These are phyloP conservation scores for Eumeta japonica DNA, from an alignment of 1,140 invertebrate species.

Conservation along the genomic window DNA sequence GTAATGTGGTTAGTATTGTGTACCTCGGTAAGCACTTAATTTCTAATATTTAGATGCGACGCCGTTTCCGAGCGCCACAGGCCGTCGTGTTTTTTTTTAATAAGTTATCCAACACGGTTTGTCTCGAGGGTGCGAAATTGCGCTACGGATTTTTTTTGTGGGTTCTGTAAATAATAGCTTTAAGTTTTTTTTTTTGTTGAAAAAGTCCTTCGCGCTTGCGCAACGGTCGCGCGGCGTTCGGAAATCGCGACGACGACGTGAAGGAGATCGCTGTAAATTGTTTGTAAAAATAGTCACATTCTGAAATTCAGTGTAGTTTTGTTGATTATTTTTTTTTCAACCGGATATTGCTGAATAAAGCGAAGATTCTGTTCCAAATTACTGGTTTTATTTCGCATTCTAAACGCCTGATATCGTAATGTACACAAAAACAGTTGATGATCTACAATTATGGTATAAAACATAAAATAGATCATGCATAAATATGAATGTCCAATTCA, in stretches of 20 bases:
- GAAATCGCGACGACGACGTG: constrained; percentile 19
- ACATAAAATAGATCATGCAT: background rate
- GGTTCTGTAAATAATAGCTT: constrained; percentile 48
- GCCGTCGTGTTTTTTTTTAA: constrained; percentile 23
- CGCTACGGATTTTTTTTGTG: constrained; percentile 26
- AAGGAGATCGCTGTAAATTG: constrained; percentile 50
- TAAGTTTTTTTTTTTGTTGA: constrained; percentile 22
- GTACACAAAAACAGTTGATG: too few species aligned
- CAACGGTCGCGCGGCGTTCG: constrained; percentile 19
- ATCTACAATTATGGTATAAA: too few species aligned
- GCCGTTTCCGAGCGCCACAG: constrained; percentile 19
- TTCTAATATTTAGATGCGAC: constrained; percentile 30
- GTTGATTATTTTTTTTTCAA: constrained; percentile 54
- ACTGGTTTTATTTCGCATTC: constrained; percentile 45
- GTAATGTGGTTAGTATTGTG: constrained; percentile 47
- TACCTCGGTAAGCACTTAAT: constrained; percentile 52
- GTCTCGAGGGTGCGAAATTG: too few species aligned
- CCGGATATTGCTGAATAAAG: constrained; percentile 53
- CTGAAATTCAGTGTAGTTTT: constrained; percentile 53
- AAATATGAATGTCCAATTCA: constrained; percentile 1
- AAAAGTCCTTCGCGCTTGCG: constrained; percentile 5
- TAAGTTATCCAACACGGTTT: constrained; percentile 17
- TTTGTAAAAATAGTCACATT: constrained; percentile 55
- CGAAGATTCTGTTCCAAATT: constrained; percentile 48
- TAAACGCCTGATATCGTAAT: too few species aligned